Base-by-base conservation (phyloP, 2,113 vertebrate genomes). In the Cololabis saira region DNA sequence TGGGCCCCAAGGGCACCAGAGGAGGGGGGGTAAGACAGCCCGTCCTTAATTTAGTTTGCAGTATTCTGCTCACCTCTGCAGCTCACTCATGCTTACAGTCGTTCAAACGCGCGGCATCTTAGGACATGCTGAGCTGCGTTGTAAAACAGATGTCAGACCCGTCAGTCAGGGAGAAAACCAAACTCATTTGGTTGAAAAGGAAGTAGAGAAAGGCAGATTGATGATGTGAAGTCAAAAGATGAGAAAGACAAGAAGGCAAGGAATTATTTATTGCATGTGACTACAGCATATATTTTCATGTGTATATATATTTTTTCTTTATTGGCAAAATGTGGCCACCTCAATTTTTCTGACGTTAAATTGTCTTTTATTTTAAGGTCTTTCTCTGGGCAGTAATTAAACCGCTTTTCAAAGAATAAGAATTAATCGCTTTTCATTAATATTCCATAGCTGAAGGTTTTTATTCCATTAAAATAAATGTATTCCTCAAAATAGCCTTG, bases 1-100 rank as follows among this genome's bases (percentile, higher is more conserved):
- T 24, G 55, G 55, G 60, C 64, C 81, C 42, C 58, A 85, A 83
- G 80, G 81, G 44, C 59, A 61, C 40, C 6, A 21, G 33, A 43
- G 30, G 17, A 12, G 12, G 3, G 13, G 4, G 42, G n/a, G 53
- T 14, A n/a, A 51, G 66, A 64, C 43, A 19, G 43, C 24, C 41
- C 12, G 2, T 61, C 44, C 64, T 75, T 78, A 74, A 87, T 79
- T 79, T 70, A 69, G 43, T 64, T 52, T 37, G 67, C 44, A 53
- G 71, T 77, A 78, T 78, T 67, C 61, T 55, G 16, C 24, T 74
- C 74, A 57, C 52, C 50, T 71, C 44, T 47, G 52, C n/a, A 4
- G 21, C 61, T 78, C 45, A 0, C 59, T 64, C 54, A 33, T 54
- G 24, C 50, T 33, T 7, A 12, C 41, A 56, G 14, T 54, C 41